Conservation (phyloP, 2,888 invertebrate genomes). For the Amphipyra berbera region DNA sequence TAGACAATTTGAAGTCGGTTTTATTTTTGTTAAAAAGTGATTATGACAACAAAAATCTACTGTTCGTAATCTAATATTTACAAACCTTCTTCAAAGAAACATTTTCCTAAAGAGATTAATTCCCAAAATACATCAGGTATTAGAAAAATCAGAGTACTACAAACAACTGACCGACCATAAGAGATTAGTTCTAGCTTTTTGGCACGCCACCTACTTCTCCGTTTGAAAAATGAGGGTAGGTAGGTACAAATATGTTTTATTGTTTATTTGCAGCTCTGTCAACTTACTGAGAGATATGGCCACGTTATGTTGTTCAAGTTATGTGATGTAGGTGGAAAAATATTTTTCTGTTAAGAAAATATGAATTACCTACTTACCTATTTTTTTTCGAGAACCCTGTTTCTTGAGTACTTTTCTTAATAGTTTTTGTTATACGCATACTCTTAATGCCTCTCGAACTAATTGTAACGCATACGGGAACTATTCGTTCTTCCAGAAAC, state of each 20-base stretch:
- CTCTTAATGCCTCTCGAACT: too few relatives aligned
- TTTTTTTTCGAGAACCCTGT: background rate
- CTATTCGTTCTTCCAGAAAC: too few relatives aligned
- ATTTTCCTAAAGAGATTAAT: background rate
- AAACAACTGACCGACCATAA: slow-evolving; percentile 24
- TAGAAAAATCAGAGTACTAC: slow-evolving; percentile 7
- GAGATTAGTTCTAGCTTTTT: slow-evolving; percentile 49
- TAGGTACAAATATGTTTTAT: slow-evolving; percentile 40
- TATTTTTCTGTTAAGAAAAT: slow-evolving; percentile 27
- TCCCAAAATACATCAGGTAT: slow-evolving; percentile 1
- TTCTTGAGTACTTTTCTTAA: too few relatives aligned
- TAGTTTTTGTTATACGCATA: too few relatives aligned
- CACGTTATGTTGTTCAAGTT: slow-evolving; percentile 37
- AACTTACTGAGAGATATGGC: slow-evolving; percentile 40
- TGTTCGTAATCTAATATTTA: background rate
- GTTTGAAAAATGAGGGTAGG: slow-evolving; percentile 30
- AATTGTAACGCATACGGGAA: too few relatives aligned
- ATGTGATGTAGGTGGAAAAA: slow-evolving; percentile 37
- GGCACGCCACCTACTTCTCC: slow-evolving; percentile 32
- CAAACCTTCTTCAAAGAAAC: background rate
- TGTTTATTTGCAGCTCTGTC: slow-evolving; percentile 42
- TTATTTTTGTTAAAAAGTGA: too few relatives aligned
- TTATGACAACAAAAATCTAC: background rate
- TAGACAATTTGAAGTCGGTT: too few relatives aligned
- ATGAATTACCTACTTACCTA: slow-evolving; percentile 21